Percentiles rank a stretch among this genome's conserved stretches.
phyloP scores from a whole-genome alignment of 2,797 vertebrate species.

The Decapterus maruadsi region DNA sequence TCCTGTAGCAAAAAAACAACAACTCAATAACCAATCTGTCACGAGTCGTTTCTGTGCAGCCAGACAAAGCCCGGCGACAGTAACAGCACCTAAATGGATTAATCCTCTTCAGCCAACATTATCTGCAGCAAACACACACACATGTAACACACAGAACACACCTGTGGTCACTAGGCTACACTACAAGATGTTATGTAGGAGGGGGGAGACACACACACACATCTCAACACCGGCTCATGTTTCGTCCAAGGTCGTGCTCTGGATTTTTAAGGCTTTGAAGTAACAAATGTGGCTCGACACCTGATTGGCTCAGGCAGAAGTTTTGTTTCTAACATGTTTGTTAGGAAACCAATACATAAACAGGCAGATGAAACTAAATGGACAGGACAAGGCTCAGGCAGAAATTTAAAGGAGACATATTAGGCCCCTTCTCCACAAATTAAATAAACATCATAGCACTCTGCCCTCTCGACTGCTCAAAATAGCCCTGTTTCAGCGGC shows the following conservation, averaged over 20 bases:
- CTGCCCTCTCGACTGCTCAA: too few species aligned
- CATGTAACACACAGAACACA: conserved; percentile 4
- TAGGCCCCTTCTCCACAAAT: too few species aligned
- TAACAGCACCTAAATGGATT: conserved; percentile 68
- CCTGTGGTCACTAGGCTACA: conserved; percentile 31
- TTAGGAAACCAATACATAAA: too few species aligned
- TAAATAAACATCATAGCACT: too few species aligned
- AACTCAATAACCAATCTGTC: conserved; percentile 76
- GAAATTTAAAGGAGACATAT: too few species aligned
- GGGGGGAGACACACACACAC: background rate
- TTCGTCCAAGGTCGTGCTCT: conserved; percentile 19
- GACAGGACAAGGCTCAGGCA: too few species aligned
- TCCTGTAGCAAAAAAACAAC: conserved; percentile 50
- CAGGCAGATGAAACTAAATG: too few species aligned
- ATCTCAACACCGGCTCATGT: background rate
- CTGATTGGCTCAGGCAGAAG: conserved; percentile 30
- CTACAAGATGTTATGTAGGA: background rate
- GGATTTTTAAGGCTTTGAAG: conserved; percentile 12
- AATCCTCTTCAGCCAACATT: conserved; percentile 46
- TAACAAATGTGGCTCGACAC: conserved; percentile 12
- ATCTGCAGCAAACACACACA: conserved; percentile 12
- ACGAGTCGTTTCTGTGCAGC: conserved; percentile 46
- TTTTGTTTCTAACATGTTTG: too few species aligned
- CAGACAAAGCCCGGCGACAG: conserved; percentile 62
- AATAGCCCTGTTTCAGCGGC: too few species aligned